Evolutionary conservation across 2,797 vertebrate species (phyloP), one percentile per base, ranked within the genome.

Genomic region (Chloroceryle amazona): DNA sequence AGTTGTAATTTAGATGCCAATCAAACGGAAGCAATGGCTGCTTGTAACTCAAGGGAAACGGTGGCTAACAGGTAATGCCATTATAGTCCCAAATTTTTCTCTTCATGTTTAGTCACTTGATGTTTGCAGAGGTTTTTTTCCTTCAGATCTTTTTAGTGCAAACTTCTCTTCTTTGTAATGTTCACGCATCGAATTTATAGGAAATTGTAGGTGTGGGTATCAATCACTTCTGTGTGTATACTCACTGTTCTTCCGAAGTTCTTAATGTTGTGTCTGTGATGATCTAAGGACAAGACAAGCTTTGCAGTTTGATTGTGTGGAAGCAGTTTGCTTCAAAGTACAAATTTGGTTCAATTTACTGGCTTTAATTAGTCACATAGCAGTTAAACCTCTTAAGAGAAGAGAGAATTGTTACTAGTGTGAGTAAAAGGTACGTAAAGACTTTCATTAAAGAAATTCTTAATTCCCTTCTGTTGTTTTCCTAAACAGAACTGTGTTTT

Each of bases 1-100:
- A 97, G 94, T 81, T 92, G 88, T 66, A 94, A 95, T 52, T 61
- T 76, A 46, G 92, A 22, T 84, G 93, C 97, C 74, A 90, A 85
- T 35, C 94, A 92, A 29, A 81, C 81, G 5, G 98, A 98, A 81
- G 94, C 98, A 37, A 95, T 93, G 46, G 60, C 96, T 76, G 98
- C 97, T 92, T 81, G 35, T 82, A 98, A 96, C 85, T 95, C 98
- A 19, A 98, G 98, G 87, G 98, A 99, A 81, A 98, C 98, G 12
- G 55, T 99, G 92, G 98, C 99, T 86, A 98, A 98, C 98, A 99
- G 99, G 99, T 99, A 98, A 96, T 2, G 8, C 39, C 17, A 15
- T 57, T 81, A 11, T 22, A 75, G 46, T 37, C 8, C 16, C 5
- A 13, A 13, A 4, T 21, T 78, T 78, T 58, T 79, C 10, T 3